Evolutionary conservation across 2,888 invertebrate genomes (phyloP).

Genomic region (Emmelina monodactyla): DNA sequence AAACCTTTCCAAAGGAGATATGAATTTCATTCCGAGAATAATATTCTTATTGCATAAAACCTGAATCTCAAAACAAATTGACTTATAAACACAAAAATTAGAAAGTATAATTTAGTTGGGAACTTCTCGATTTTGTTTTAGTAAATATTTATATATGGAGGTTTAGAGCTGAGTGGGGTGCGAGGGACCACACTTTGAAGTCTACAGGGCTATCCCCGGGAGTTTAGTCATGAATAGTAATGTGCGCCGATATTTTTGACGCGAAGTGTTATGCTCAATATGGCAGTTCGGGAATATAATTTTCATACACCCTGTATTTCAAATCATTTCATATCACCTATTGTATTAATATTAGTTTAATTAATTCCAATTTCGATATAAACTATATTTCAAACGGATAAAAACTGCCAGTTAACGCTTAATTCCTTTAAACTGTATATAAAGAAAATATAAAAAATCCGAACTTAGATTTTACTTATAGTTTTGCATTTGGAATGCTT

Average conservation of each 20-base stretch:
- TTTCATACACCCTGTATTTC: not conserved
- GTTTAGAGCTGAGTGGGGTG: constrained; percentile 28
- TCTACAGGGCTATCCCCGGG: constrained; percentile 13
- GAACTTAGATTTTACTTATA: no score
- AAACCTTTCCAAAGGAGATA: no score
- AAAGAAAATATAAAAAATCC: no score
- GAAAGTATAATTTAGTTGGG: constrained; percentile 32
- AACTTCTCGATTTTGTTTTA: constrained; percentile 20
- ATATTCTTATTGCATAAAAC: constrained; percentile 3
- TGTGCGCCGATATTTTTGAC: no score
- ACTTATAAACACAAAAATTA: constrained; percentile 19
- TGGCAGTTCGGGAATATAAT: not conserved
- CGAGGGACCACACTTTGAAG: constrained; percentile 23
- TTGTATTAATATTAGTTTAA: no score
- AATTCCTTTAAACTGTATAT: no score
- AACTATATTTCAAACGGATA: no score
- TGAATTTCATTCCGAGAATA: constrained; percentile 6
- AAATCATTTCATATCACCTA: not conserved
- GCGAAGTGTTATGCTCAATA: not conserved
- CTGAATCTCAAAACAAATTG: constrained; percentile 15
- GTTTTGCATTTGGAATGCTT: no score
- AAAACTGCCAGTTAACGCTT: no score
- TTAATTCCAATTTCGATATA: no score
- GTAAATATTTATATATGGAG: constrained; percentile 38
- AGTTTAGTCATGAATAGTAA: no score